Conservation (phyloP, 2,888 invertebrate genomes). For the Drosophila mimetica region DNA sequence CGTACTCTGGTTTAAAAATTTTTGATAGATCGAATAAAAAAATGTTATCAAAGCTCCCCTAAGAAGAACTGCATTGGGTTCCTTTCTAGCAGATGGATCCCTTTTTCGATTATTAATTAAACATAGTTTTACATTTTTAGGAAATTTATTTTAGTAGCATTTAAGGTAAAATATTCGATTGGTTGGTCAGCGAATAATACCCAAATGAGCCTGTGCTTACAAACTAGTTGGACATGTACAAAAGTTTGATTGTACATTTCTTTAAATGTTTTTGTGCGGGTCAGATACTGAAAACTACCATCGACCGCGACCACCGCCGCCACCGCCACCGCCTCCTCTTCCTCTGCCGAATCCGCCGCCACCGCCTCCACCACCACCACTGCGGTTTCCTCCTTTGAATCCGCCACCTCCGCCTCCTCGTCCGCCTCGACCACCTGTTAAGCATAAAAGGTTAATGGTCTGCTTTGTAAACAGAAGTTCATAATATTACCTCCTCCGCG, state of each 20-base stretch:
- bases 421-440: constrained; percentile 10
- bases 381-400: constrained; percentile 8
- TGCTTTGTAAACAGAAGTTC: background rate
- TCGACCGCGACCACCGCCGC: constrained; percentile 19
- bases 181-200: constrained; percentile 2
- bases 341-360: constrained; percentile 15
- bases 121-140: background rate
- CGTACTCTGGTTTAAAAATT: too few species aligned
- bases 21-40: too few species aligned
- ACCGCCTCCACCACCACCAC: constrained; percentile 15
- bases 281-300: constrained; percentile 13
- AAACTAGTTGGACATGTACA: constrained; percentile 9
- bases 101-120: background rate
- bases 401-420: constrained; percentile 11
- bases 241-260: background rate
- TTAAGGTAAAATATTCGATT: constrained; percentile 5
- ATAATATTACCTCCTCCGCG: constrained; percentile 14
- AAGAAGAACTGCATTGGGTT: too few species aligned
- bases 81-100: too few species aligned
- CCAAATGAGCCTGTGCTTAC: constrained; percentile 2
- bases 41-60: too few species aligned
- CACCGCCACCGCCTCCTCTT: constrained; percentile 15
- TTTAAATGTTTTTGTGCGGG: constrained; percentile 4
- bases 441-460: background rate
- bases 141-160: constrained; percentile 7